These are phyloP conservation scores for Protonibea diacanthus DNA, from an alignment of 2,797 vertebrate genomes.

Conservation along the genomic window DNA sequence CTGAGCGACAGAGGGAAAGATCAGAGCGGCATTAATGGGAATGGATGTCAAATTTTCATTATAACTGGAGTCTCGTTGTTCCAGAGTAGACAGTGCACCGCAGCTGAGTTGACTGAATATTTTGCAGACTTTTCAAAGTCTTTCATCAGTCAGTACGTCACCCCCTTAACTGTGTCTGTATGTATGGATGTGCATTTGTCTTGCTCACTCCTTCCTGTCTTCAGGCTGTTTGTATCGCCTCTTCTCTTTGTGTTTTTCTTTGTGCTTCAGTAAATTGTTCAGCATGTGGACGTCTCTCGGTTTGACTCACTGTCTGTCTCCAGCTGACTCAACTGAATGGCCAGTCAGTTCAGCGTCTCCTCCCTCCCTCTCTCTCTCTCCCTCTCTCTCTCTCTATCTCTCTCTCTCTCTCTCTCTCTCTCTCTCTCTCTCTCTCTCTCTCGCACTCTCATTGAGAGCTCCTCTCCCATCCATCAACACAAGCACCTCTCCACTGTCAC, in stretches of 20 bases:
- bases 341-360: neutral
- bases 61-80: neutral
- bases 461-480: constrained; percentile 83
- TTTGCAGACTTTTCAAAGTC: neutral
- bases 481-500: constrained; percentile 82
- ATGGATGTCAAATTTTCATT: constrained; percentile 2
- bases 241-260: constrained; percentile 22
- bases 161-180: neutral
- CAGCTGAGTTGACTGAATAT: neutral
- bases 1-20: neutral
- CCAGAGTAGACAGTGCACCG: neutral
- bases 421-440: constrained; percentile 39
- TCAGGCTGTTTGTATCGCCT: neutral
- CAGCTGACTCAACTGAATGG: constrained; percentile 40
- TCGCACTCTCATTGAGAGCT: constrained; percentile 71
- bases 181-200: constrained; percentile 8
- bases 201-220: neutral
- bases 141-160: neutral
- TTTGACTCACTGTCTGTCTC: constrained; percentile 45
- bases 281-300: constrained; percentile 13
- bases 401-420: constrained; percentile 57
- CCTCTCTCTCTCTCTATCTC: constrained; percentile 37
- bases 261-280: constrained; percentile 15
- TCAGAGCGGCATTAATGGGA: neutral
- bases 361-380: neutral